A percentile compares a stretch with the other conserved stretches of the same genome.
Conservation (phyloP, 2,113 vertebrate genomes). For the Aegithalos caudatus region DNA sequence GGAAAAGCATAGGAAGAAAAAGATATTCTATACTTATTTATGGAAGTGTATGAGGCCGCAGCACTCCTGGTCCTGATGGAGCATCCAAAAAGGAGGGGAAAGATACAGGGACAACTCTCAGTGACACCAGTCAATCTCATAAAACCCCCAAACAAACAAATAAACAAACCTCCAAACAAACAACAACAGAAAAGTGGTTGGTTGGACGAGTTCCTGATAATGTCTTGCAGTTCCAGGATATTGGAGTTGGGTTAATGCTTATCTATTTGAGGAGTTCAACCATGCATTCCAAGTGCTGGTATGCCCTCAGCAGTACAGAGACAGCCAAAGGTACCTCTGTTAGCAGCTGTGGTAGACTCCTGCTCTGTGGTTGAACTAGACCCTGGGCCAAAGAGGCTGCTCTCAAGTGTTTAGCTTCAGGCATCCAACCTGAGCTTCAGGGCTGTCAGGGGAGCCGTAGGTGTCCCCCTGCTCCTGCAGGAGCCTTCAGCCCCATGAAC, state of each 20-base stretch:
- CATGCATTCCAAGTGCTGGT: background rate
- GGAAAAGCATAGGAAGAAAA: background rate
- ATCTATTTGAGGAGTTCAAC: background rate
- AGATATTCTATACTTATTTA: background rate
- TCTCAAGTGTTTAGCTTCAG: background rate
- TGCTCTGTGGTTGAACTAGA: background rate
- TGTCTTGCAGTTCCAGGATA: background rate
- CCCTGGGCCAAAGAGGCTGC: background rate
- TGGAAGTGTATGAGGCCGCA: background rate
- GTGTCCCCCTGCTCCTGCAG: background rate
- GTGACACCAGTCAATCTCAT: background rate
- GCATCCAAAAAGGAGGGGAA: background rate
- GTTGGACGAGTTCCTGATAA: background rate
- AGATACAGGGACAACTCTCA: background rate
- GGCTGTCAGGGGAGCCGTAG: background rate
- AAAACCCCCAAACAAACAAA: background rate
- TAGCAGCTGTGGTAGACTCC: background rate
- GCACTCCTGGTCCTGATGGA: background rate
- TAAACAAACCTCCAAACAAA: background rate
- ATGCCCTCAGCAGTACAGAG: background rate
- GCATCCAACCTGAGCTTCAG: background rate
- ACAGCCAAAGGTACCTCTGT: background rate
- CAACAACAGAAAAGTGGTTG: background rate
- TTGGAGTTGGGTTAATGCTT: background rate
- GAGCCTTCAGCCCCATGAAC: background rate